Evolutionary conservation across 2,797 vertebrate species (phyloP).

Genomic region (Sebastes umbrosus): DNA sequence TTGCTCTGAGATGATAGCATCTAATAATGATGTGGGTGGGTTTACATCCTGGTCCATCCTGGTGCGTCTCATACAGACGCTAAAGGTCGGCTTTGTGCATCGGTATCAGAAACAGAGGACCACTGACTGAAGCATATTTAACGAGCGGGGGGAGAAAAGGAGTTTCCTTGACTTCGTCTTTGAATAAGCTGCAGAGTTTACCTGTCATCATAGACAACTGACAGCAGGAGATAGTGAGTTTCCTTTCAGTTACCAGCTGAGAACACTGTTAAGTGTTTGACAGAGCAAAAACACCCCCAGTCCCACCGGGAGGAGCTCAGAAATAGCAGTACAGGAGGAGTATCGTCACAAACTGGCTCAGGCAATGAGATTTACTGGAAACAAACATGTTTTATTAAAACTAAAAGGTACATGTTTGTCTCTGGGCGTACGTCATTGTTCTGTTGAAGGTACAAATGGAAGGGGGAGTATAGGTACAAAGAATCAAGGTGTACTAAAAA

Average conservation of each 20-base stretch:
- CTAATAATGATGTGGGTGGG: too few species aligned
- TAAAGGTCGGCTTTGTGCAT: too few species aligned
- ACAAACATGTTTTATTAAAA: neutral
- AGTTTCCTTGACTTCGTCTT: neutral
- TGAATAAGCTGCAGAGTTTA: neutral
- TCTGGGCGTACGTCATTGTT: neutral
- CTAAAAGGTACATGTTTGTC: neutral
- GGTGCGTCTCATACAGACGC: too few species aligned
- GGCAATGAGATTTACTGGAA: neutral
- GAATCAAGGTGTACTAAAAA: neutral
- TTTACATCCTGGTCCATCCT: too few species aligned
- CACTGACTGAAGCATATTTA: too few species aligned
- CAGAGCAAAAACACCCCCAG: neutral
- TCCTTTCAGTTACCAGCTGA: neutral
- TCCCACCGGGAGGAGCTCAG: neutral
- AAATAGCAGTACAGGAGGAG: neutral
- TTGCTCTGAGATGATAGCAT: too few species aligned
- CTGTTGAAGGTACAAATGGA: neutral
- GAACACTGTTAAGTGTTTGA: neutral
- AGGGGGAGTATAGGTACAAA: neutral
- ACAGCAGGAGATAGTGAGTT: neutral
- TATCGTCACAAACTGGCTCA: neutral
- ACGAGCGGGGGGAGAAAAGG: too few species aligned
- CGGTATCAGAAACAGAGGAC: too few species aligned
- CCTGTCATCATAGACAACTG: neutral